Conservation (phyloP, 2,888 invertebrate genomes). For the Volucella inflata region DNA sequence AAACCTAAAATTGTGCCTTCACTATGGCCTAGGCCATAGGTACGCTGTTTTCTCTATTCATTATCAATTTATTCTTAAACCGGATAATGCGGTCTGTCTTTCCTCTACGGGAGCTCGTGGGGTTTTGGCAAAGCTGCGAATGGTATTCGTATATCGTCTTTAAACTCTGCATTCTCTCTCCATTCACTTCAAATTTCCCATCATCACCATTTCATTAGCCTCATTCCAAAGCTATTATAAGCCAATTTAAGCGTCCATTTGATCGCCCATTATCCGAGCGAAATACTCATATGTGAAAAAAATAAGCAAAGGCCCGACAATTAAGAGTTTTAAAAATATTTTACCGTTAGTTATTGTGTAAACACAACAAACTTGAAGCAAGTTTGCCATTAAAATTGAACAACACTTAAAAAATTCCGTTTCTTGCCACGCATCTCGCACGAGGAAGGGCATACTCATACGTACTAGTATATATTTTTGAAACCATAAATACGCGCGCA, state of each 20-base stretch:
- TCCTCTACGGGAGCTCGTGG: too few relatives aligned
- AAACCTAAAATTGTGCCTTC: too few relatives aligned
- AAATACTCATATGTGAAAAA: slow-evolving; percentile 12
- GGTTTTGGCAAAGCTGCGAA: too few relatives aligned
- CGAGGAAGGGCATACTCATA: background rate
- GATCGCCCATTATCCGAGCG: slow-evolving; percentile 26
- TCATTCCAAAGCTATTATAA: slow-evolving; percentile 37
- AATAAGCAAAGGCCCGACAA: slow-evolving; percentile 30
- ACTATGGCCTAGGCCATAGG: too few relatives aligned
- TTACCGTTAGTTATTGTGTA: slow-evolving; percentile 48
- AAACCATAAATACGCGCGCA: slow-evolving; percentile 20
- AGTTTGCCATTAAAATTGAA: slow-evolving; percentile 21
- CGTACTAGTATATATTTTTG: slow-evolving; percentile 23
- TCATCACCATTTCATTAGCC: slow-evolving; percentile 31
- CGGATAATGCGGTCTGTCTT: too few relatives aligned
- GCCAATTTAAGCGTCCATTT: slow-evolving; percentile 39
- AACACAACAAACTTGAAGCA: slow-evolving; percentile 40
- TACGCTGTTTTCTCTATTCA: too few relatives aligned
- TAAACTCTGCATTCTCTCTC: background rate
- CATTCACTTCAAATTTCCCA: slow-evolving; percentile 5
- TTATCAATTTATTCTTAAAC: too few relatives aligned
- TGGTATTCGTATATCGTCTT: too few relatives aligned
- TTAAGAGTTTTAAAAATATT: slow-evolving; percentile 8
- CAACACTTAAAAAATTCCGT: slow-evolving; percentile 5
- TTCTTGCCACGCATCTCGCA: background rate